phyloP scores from a whole-genome alignment of 2,113 vertebrate genomes.

The Psilopogon haemacephalus region DNA sequence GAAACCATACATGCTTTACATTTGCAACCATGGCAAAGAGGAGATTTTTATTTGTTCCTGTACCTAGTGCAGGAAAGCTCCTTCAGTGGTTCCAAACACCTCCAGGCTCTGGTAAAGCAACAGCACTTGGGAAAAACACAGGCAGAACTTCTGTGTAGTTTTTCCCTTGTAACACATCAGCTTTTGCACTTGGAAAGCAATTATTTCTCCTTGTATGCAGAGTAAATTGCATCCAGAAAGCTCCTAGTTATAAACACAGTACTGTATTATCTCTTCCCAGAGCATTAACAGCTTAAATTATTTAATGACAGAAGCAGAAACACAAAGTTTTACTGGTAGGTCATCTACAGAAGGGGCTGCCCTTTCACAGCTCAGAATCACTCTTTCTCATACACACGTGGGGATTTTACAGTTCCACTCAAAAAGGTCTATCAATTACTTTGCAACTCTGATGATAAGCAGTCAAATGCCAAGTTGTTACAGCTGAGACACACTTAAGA shows the following conservation, averaged over 20 bases:
- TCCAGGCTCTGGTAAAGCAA: not conserved
- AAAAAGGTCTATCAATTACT: not conserved
- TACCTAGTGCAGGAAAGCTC: not conserved
- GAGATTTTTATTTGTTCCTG: not conserved
- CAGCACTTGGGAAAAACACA: not conserved
- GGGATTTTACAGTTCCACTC: not conserved
- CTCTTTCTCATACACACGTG: not conserved
- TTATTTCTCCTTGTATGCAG: not conserved
- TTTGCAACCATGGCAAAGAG: not conserved
- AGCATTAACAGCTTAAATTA: not conserved
- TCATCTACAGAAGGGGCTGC: not conserved
- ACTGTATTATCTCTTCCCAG: not conserved
- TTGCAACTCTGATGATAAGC: not conserved
- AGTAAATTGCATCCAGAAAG: not conserved
- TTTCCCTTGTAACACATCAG: not conserved
- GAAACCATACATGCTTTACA: not conserved
- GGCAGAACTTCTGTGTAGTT: not conserved
- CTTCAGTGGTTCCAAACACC: not conserved
- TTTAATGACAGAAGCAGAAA: not conserved
- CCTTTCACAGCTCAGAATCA: not conserved
- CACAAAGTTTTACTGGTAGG: not conserved
- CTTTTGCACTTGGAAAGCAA: not conserved
- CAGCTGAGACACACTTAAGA: not conserved
- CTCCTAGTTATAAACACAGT: not conserved
- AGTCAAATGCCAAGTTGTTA: not conserved